Conservation (phyloP, 2,888 invertebrate species). For the Euzophera pinguis region DNA sequence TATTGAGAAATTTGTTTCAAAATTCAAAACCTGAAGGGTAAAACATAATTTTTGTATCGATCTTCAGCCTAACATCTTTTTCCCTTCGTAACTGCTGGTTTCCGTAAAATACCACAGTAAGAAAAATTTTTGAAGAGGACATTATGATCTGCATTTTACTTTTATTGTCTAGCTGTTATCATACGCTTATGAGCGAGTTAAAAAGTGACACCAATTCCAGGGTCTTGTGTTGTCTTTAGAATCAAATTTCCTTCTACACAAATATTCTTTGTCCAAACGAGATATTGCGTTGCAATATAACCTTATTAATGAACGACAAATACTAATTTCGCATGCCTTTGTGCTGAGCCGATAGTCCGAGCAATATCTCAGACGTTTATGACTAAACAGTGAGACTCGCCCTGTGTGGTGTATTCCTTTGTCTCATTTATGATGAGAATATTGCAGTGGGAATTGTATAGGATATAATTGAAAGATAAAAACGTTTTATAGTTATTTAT, state of each 20-base stretch:
- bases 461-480: not conserved
- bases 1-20: no score
- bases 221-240: not conserved
- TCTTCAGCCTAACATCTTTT: no score
- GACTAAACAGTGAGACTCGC: slow-evolving; percentile 1
- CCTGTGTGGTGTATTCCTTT: slow-evolving; percentile 2
- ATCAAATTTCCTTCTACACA: not conserved
- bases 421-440: slow-evolving; percentile 8
- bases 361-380: slow-evolving; percentile 8
- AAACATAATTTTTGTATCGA: no score
- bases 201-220: no score
- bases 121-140: no score
- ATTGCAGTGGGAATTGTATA: not conserved
- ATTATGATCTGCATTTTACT: no score
- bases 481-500: not conserved
- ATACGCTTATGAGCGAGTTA: no score
- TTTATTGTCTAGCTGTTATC: no score
- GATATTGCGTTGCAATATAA: slow-evolving; percentile 9
- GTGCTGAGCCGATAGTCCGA: slow-evolving; percentile 25
- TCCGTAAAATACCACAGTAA: no score
- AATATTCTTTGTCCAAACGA: slow-evolving; percentile 13
- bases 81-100: no score
- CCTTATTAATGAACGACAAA: slow-evolving; percentile 47
- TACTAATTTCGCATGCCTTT: slow-evolving; percentile 60
- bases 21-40: no score